A percentile compares a stretch with the other conserved stretches of the same genome.
These are phyloP conservation scores for Xanthia icteritia DNA, from an alignment of 2,888 invertebrate genomes.

Conservation along the genomic window DNA sequence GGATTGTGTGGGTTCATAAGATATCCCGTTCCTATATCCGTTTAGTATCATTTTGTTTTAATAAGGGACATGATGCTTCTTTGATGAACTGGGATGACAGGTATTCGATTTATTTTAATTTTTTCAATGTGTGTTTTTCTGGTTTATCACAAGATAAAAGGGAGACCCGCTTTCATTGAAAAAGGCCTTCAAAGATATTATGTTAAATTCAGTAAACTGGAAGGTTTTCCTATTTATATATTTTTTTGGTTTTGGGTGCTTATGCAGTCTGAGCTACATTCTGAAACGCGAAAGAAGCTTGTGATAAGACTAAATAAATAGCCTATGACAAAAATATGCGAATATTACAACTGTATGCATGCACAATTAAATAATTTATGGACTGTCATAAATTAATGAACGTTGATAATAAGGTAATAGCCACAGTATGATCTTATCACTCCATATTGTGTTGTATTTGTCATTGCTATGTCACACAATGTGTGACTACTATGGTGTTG, in stretches of 20 bases:
- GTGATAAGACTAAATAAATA: neutral
- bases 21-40: conserved; percentile 48
- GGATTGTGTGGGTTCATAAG: conserved; percentile 47
- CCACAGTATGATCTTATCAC: neutral
- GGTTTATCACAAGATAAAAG: conserved; percentile 11
- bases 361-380: neutral
- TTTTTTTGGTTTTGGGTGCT: neutral
- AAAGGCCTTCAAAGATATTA: neutral
- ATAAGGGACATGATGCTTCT: conserved; percentile 28
- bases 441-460: neutral
- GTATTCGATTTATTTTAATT: conserved; percentile 23
- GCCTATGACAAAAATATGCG: neutral
- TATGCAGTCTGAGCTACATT: too few species aligned
- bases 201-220: neutral
- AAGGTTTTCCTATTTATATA: neutral
- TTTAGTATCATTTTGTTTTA: conserved; percentile 49
- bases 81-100: conserved; percentile 30
- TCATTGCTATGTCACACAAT: neutral
- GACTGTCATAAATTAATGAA: neutral
- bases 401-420: neutral
- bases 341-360: neutral
- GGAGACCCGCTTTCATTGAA: neutral
- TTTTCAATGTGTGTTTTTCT: neutral
- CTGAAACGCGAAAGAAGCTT: neutral
- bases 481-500: neutral